Conservation (phyloP, 2,797 vertebrate genomes). For the Rhinoraja longicauda region DNA sequence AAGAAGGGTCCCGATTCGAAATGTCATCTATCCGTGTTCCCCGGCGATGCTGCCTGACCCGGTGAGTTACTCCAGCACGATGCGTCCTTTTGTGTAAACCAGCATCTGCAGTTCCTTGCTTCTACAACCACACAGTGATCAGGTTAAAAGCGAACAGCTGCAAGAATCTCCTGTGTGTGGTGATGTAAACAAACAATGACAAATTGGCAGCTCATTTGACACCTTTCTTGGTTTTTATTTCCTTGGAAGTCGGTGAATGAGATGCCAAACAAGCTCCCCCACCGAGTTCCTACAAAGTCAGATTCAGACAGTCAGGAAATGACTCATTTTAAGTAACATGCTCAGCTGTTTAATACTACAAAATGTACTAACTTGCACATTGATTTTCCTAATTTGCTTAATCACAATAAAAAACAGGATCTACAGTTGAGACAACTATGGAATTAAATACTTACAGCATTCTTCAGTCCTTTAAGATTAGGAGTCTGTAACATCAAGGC, state of each 20-base stretch:
- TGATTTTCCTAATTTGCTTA: neutral
- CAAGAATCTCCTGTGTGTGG: neutral
- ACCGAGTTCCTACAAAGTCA: constrained; percentile 45
- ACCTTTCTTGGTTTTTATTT: neutral
- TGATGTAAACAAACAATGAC: neutral
- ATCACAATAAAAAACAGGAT: neutral
- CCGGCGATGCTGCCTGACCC: too few relatives aligned
- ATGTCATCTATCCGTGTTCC: too few relatives aligned
- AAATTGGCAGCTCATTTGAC: neutral
- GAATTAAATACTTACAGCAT: constrained; percentile 71
- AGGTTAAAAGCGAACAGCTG: neutral
- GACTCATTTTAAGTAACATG: neutral
- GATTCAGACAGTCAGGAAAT: neutral
- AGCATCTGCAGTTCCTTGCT: too few relatives aligned
- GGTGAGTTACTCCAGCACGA: too few relatives aligned
- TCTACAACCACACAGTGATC: neutral
- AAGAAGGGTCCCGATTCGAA: too few relatives aligned
- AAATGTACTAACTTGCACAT: neutral
- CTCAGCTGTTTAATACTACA: neutral
- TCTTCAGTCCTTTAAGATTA: constrained; percentile 77
- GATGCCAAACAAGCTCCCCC: neutral
- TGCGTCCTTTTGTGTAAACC: too few relatives aligned
- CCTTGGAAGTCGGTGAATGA: neutral
- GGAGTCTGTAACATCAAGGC: constrained; percentile 91
- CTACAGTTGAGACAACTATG: neutral